Evolutionary conservation across 1,140 invertebrate species (phyloP), one percentile per base, ranked within the genome.

Genomic region (Ceratitis capitata): DNA sequence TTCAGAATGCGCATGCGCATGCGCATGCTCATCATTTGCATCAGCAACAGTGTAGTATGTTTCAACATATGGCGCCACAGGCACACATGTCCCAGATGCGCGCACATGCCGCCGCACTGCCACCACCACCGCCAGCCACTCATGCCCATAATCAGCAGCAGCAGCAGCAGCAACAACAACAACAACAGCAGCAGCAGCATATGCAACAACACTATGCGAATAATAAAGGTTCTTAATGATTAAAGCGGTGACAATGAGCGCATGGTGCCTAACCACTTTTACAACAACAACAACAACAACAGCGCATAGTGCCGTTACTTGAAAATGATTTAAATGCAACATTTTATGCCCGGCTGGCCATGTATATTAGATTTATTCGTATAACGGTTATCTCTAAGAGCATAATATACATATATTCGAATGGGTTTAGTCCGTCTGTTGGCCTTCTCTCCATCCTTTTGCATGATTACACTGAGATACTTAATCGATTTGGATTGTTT

Each of bases 41-140:
- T 78, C 89, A 91, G 83, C 89, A 91, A 74, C 90, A 91, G 35
- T 91, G 90, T 84, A 90, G 88, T 86, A 91, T 91, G 90, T 91
- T 91, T 85, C 89, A 91, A 87, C 90, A 91, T 47, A 91, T 91
- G 90, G 88, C 84, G 12, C 61, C 84, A 87, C 88, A 89, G 26
- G 88, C 89, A 19, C 88, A 86, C 39, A 61, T 88, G 88, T 87
- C 88, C 32, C 88, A 87, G 14, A 87, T 88, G 82, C 88, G 86
- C 10, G 85, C 86, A 45, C 88, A 86, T 23, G 84, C 86, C 3
- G 84, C 86, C 3, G 64, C 85, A 47, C 64, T 87, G 58, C 53
- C 85, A 19, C 53, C 87, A 42, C 87, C 88, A 14, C 61, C 85
- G 23, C 49, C 87, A 84, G 83, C 88, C 64, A 87, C 88, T 64